Percentiles rank a stretch among this genome's conserved stretches.
phyloP scores from a whole-genome alignment of 2,797 vertebrate genomes.

The Lutra lutra region DNA sequence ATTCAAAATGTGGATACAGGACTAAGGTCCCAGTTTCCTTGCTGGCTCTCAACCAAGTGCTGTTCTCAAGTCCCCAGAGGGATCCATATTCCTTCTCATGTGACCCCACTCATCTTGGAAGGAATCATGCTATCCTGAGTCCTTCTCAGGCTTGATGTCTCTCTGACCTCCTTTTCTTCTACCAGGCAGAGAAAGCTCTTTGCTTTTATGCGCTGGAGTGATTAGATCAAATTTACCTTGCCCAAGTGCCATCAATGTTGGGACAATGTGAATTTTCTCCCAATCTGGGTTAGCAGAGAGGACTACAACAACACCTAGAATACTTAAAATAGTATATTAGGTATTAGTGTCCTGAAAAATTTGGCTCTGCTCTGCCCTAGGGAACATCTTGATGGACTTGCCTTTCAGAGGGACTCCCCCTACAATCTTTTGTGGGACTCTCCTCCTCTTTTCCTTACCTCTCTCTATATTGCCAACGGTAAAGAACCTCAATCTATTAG shows the following conservation, averaged over 20 bases:
- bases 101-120: neutral
- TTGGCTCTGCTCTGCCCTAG: neutral
- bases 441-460: neutral
- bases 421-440: neutral
- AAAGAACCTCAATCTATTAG: neutral
- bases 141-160: neutral
- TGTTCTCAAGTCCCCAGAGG: neutral
- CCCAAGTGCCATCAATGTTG: neutral
- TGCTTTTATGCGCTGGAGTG: neutral
- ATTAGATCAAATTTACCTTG: neutral
- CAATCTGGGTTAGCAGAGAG: too few relatives aligned
- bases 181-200: neutral
- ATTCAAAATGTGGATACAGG: neutral
- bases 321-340: neutral
- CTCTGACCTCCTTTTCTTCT: neutral
- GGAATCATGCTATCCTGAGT: neutral
- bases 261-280: neutral
- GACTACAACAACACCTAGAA: neutral
- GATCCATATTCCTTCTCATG: neutral
- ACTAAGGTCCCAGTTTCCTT: neutral
- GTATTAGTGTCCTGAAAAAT: neutral
- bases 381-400: neutral
- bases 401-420: neutral
- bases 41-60: neutral
- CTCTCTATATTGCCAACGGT: slow-evolving; percentile 8